Base-by-base conservation (phyloP, 2,113 vertebrate species). In the Sapajus apella region DNA sequence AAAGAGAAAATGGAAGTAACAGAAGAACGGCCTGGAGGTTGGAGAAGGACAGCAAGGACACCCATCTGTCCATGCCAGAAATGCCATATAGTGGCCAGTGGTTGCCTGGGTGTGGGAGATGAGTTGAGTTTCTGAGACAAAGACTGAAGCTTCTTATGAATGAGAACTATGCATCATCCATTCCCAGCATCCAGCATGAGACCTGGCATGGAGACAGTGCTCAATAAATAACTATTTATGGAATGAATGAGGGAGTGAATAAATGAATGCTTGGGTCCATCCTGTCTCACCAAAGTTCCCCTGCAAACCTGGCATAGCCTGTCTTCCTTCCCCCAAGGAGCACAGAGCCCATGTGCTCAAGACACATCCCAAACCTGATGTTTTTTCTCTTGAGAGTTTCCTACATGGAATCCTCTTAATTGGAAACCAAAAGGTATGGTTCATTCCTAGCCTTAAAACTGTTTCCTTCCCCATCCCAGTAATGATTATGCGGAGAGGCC, bases 31-130 rank as follows among this genome's bases (percentile, higher is more conserved):
- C 20, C 16, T 20, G 30, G 30, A 50, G 30, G 73, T 61, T 56
- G 58, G 21, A 90, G 75, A 1, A 13, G 30, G 25, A 25, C 7
- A 16, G 11, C 47, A 55, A 55, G 77, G 66, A 73, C 58, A 32
- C 18, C n/a, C 45, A 17, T n/a, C 64, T 12, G 45, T 37, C 23
- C n/a, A 32, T 0, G 27, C 35, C 68, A 56, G 58, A 27, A 64
- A 40, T 2, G 23, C 32, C 58, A 37, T 3, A 21, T 9, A 16
- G 37, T 11, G 4, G 0, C 45, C 80, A 25, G 32, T 0, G 35
- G 52, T 25, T 8, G 30, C 47, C 45, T 37, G 50, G 43, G 32
- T 14, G 6, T 58, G 8, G n/a, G 40, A 76, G 84, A 40, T 5
- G 64, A n/a, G 17, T 6, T 68, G 52, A 52, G 37, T 45, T 76